Evolutionary conservation across 2,888 invertebrate genomes (phyloP).

Genomic region (Drosophila antonietae): DNA sequence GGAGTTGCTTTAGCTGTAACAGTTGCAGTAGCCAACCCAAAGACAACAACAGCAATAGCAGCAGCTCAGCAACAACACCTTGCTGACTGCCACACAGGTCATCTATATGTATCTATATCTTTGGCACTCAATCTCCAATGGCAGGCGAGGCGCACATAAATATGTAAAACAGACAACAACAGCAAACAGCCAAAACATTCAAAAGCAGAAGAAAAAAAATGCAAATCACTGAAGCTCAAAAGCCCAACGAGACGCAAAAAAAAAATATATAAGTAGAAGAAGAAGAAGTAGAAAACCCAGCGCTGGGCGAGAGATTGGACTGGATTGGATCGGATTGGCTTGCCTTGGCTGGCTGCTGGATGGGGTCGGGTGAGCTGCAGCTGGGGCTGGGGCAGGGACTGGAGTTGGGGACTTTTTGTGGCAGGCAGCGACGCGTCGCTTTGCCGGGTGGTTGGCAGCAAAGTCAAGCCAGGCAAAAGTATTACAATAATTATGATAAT

Average conservation of each 20-base stretch:
- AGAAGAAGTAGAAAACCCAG: constrained; percentile 6
- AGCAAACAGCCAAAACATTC: constrained; percentile 19
- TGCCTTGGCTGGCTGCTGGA: constrained; percentile 5
- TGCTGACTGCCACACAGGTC: constrained; percentile 65
- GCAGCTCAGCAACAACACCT: constrained; percentile 22
- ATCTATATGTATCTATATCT: constrained; percentile 56
- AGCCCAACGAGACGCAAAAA: constrained; percentile 61
- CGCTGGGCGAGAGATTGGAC: constrained; percentile 29
- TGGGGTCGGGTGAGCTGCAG: neutral
- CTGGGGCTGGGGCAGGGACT: neutral
- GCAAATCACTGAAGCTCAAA: constrained; percentile 76
- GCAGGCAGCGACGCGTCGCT: constrained; percentile 27
- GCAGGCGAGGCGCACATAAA: constrained; percentile 63
- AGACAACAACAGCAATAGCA: constrained; percentile 25
- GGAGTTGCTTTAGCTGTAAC: constrained; percentile 53
- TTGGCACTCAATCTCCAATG: constrained; percentile 48
- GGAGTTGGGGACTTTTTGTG: constrained; percentile 2
- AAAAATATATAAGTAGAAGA: neutral
- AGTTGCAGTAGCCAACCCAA: constrained; percentile 52
- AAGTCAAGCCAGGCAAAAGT: constrained; percentile 74
- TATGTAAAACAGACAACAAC: constrained; percentile 54
- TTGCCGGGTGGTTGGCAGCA: constrained; percentile 60
- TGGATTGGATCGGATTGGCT: constrained; percentile 35
- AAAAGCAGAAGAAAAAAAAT: constrained; percentile 45
- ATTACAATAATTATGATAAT: constrained; percentile 82